Conservation (phyloP, 2,888 invertebrate species). For the Dione juno region DNA sequence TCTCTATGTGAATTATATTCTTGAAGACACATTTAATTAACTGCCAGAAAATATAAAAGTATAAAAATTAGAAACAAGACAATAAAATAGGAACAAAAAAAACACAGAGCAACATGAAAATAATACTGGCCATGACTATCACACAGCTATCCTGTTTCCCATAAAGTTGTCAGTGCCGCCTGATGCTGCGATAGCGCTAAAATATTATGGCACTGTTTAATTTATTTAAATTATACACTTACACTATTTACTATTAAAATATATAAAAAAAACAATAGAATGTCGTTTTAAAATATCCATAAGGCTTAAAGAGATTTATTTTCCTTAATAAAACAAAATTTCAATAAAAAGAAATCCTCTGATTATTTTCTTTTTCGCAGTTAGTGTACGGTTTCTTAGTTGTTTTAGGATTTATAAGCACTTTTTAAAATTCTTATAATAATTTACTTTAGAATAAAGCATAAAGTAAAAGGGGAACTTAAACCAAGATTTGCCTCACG, state of each 20-base stretch:
- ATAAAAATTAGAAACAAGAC: not conserved
- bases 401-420: conserved; percentile 15
- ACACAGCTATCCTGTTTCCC: conserved; percentile 36
- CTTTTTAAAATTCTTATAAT: conserved; percentile 10
- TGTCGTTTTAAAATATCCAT: not conserved
- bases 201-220: conserved; percentile 31
- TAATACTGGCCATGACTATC: conserved; percentile 30
- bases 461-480: conserved; percentile 47
- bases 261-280: conserved; percentile 14
- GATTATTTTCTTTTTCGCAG: conserved; percentile 14
- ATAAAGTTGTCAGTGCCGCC: conserved; percentile 36
- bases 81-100: conserved; percentile 8
- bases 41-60: not conserved
- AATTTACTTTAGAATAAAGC: conserved; percentile 24
- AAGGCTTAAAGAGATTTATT: not conserved
- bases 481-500: conserved; percentile 70
- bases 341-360: not conserved
- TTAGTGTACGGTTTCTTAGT: conserved; percentile 3
- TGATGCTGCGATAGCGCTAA: conserved; percentile 38
- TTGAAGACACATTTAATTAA: not conserved
- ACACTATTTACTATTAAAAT: not conserved
- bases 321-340: not conserved
- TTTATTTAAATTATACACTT: conserved; percentile 29
- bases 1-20: too few relatives aligned
- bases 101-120: conserved; percentile 23